Percentiles rank a stretch among this genome's conserved stretches.
These are phyloP conservation scores for Paguma larvata DNA, from an alignment of 2,797 vertebrate genomes.

Conservation along the genomic window DNA sequence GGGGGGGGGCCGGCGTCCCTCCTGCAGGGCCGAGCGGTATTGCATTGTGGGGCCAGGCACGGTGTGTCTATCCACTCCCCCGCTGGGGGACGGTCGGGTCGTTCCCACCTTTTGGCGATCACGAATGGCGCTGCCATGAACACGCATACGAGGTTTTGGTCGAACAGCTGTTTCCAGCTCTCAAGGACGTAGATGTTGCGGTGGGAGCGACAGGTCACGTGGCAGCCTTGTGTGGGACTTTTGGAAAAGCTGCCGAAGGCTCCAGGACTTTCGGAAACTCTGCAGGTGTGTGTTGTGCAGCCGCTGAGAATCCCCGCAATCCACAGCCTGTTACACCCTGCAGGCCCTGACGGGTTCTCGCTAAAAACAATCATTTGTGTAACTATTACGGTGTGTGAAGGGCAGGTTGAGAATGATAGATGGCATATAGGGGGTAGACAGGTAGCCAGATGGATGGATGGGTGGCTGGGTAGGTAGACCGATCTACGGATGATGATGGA, in stretches of 20 bases:
- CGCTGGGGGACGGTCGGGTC: rapidly evolving
- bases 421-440: background rate
- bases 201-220: rapidly evolving
- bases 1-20: too few species aligned
- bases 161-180: rapidly evolving
- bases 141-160: rapidly evolving
- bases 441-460: background rate
- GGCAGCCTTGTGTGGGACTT: background rate
- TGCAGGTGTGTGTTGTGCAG: background rate
- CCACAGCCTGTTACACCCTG: background rate
- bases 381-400: rapidly evolving
- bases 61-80: rapidly evolving
- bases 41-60: rapidly evolving
- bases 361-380: background rate
- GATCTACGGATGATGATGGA: too few species aligned
- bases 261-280: background rate
- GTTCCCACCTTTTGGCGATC: rapidly evolving
- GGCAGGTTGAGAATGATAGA: background rate
- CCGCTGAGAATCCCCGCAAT: too few species aligned
- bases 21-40: too few species aligned
- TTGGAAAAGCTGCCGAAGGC: too few species aligned
- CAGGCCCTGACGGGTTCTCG: background rate
- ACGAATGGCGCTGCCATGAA: background rate
- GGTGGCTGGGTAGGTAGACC: too few species aligned
- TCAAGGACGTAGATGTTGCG: background rate